Evolutionary conservation across 2,888 invertebrate genomes (phyloP).

Genomic region (Philonicus albiceps): DNA sequence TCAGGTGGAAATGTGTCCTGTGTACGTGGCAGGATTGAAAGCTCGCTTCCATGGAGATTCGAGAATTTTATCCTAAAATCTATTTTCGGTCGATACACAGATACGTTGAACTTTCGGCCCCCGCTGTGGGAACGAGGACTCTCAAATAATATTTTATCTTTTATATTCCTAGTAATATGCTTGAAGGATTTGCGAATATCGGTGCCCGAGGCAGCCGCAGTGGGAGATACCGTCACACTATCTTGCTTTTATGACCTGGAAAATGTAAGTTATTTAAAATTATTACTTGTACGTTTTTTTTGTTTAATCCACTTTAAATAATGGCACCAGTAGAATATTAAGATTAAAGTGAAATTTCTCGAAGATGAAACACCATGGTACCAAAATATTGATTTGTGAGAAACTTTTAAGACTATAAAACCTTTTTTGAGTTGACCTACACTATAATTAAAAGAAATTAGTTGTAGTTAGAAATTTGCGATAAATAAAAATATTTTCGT

Average conservation of each 20-base stretch:
- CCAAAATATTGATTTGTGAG: no score
- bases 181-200: slow-evolving; percentile 51
- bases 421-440: no score
- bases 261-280: slow-evolving; percentile 48
- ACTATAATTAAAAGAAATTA: no score
- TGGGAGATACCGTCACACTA: slow-evolving; percentile 51
- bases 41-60: neutral
- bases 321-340: no score
- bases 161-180: slow-evolving; percentile 47
- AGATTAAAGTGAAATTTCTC: neutral
- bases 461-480: no score
- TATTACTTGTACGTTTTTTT: neutral
- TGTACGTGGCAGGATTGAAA: neutral
- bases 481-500: no score
- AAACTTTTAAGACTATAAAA: no score
- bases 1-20: neutral
- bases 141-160: neutral
- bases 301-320: no score
- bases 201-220: slow-evolving; percentile 51
- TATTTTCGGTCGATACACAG: neutral
- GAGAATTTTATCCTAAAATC: neutral
- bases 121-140: neutral
- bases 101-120: neutral
- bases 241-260: slow-evolving; percentile 52
- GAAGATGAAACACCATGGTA: neutral